Evolutionary conservation across 2,888 invertebrate genomes (phyloP), one percentile per base, ranked within the genome.

Genomic region (Gibbula magus): DNA sequence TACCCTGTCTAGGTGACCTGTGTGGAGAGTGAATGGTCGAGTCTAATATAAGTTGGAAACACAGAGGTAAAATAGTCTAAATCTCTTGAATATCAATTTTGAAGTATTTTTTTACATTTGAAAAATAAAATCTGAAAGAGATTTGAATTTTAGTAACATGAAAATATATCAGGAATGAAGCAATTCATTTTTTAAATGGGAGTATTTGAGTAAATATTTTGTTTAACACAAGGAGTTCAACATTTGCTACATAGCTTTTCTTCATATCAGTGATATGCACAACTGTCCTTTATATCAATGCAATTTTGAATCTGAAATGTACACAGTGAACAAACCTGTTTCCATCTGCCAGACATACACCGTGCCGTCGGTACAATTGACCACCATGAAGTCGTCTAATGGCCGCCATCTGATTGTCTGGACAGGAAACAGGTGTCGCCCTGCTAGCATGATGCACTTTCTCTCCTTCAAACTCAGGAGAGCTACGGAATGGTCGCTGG

Each of bases 291-390:
- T 8, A 22, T 53, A n/a, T 75, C 20, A 74, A 74, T 29, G 18
- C 10, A 25, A 74, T 18, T 29, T 8, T 29, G 39, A 22, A 39
- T 8, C 29, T 20, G 45, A 74, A 74, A n/a, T 32, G 13, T 20
- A 54, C 4, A 18, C 1, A 8, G 0, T 67, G 8, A 3, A 67
- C 87, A 83, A 84, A 94, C 95, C 95, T 1, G 99, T 99, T 94
- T 99, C 99, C 98, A 99, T 99, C 94, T 99, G 99, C 99, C 99
- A 99, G 0, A 99, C 98, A 93, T 98, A 99, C 0, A 99, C 98
- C 0, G 98, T 97, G 1, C 99, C 98, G 93, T 99, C 99, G 8
- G 97, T 97, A 93, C 98, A 98, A 0, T 97, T 98, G 22, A 99
- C 97, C 85, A 99, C 96, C 95, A 99, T 96, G 92, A 99, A 99